Evolutionary conservation across 2,888 invertebrate species (phyloP), one percentile per base, ranked within the genome.

Genomic region (Drosophila nr. fundita): DNA sequence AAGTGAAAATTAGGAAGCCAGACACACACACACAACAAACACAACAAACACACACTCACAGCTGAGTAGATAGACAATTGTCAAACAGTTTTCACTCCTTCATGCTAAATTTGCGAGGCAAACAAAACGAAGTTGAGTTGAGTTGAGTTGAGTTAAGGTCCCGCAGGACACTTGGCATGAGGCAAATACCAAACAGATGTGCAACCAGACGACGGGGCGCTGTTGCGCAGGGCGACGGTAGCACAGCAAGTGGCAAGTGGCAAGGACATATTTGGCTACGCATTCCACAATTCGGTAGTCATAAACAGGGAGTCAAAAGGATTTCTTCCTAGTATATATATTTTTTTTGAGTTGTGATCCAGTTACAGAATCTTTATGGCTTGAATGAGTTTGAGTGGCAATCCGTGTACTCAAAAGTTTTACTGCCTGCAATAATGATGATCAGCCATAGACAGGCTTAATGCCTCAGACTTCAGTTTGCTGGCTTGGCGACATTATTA

Each of bases 1-100:
- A 86, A 86, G 84, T 90, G 72, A 80, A 85, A 83, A 77, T 75
- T 74, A 78, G 64, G 61, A 68, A 69, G 64, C 63, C 61, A 63
- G 21, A 34, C 18, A 52, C 27, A 42, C 29, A 24, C n/a, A 50
- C 38, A 42, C 29, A 66, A 18, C 57, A 68, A 63, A 36, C n/a
- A 34, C 34, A 45, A 7, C 30, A 45, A 13, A 45, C 4, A 21
- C 3, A 42, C 21, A 42, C 3, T 21, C 13, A 45, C 15, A 45
- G 52, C 13, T 30, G 29, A 24, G 24, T n/a, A 52, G 27, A 24
- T 36, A 54, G 67, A 67, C 71, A 78, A 76, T 81, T 83, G 90
- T 74, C 76, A 82, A 76, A 80, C 76, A 65, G 78, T 87, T 87
- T 87, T 90, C 89, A 84, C 87, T 90, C 87, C 87, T 87, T 90